phyloP scores from a whole-genome alignment of 2,888 invertebrate species.

The Mactromeris polynyma region DNA sequence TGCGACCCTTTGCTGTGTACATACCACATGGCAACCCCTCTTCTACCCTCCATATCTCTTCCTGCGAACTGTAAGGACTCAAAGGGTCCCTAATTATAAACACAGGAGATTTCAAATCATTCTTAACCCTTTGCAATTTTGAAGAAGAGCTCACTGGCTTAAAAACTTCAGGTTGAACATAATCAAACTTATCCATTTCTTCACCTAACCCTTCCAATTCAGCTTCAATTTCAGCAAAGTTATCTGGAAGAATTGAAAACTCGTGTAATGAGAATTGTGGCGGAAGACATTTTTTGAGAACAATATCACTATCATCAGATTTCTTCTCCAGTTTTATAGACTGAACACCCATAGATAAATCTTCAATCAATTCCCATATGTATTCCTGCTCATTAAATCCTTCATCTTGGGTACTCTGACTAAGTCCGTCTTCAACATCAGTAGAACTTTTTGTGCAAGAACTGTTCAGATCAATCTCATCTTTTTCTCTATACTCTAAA shows the following conservation, averaged over 20 bases:
- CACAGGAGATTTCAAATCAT: background rate
- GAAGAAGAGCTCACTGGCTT: background rate
- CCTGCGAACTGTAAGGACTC: conserved; percentile 33
- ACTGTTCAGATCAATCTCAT: conserved; percentile 5
- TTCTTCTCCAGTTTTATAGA: conserved; percentile 16
- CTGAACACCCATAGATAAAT: conserved; percentile 25
- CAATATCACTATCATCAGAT: background rate
- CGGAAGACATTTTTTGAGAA: background rate
- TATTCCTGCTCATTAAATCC: conserved; percentile 36
- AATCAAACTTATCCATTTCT: conserved; percentile 2
- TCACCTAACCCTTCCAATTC: conserved; percentile 28
- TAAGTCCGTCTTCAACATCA: conserved; percentile 13
- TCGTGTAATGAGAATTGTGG: background rate
- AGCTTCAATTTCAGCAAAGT: conserved; percentile 37
- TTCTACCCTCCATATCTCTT: conserved; percentile 45
- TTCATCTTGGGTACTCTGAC: conserved; percentile 26
- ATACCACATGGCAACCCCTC: conserved; percentile 30
- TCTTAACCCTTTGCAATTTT: background rate
- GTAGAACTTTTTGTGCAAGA: conserved; percentile 13
- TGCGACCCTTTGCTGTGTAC: conserved; percentile 43
- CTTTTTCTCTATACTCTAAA: conserved; percentile 23
- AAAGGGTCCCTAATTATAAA: conserved; percentile 32
- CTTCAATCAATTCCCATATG: conserved; percentile 42
- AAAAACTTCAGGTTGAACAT: background rate
- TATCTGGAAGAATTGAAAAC: background rate